Base-by-base conservation (phyloP, 2,888 invertebrate species). In the Tinea trinotella region DNA sequence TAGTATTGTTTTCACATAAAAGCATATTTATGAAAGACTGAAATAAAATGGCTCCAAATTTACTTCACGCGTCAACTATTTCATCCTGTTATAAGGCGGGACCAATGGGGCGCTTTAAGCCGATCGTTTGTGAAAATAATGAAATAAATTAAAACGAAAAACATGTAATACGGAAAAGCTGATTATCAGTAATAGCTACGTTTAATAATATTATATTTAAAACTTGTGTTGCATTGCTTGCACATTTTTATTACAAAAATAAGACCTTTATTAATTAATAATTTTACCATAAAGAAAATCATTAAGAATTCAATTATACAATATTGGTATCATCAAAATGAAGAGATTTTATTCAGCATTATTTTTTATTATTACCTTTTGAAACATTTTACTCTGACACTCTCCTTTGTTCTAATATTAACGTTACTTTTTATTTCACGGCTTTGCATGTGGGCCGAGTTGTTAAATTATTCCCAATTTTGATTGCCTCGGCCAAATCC, bases 81-180 rank as follows among this genome's bases (percentile, higher is more conserved):
- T 74, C 69, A 82, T 77, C 78, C 76, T 71, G 70, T 78, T 76
- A 76, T 74, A 74, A 70, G 68, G 67, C 70, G 68, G 68, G 71
- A 68, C 73, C 76, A 72, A 78, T 80, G 77, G 76, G 64, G 70
- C 78, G 74, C 66, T 68, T 71, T 78, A 79, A 81, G 74, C 78
- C 71, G 76, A 77, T 80, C 75, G 78, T 77, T 78, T 76, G 68
- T 64, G 66, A 70, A 70, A 30, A 75, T 74, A 74, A 72, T 71
- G 71, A 63, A 66, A 67, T 68, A 62, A 59, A 58, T 58, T 59
- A 57, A 61, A 65, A 62, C 57, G 59, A 56, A 58, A 61, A 61
- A 59, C 55, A 58, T 52, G 52, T 52, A 22, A 22, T 35, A 52
- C 18, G 19, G n/a, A 35, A 52, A 52, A 52, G 34, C 52, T 52